Evolutionary conservation across 2,888 invertebrate species (phyloP), one percentile per base, ranked within the genome.

Genomic region (Metalampra italica): DNA sequence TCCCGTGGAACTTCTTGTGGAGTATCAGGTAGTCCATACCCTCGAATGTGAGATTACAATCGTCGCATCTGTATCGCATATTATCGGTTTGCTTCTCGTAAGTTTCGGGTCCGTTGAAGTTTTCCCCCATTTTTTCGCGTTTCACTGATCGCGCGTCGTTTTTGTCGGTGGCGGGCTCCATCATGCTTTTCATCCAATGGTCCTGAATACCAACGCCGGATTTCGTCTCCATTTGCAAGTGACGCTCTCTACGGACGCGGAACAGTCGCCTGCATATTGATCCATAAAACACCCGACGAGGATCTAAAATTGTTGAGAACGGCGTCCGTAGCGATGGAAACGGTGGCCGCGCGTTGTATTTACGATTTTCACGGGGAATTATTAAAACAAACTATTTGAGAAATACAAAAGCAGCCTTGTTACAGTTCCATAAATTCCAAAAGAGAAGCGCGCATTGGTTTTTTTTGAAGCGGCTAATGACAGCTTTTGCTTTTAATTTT

Each of bases 361-460:
- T 84, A 74, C 71, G 71, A 71, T 32, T 45, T 79, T 9, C 75
- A 58, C 69, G 69, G 70, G 68, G 66, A 68, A 68, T 76, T 77
- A 81, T 84, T 81, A 73, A 71, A 73, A 75, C 67, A 71, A 72
- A 74, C 75, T 71, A 69, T 52, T 57, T 59, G 75, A 73, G 78
- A 79, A 85, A 83, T 74, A 88, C 87, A 87, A 89, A 85, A 88
- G 84, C 71, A 89, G 87, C 88, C 89, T 89, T 89, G 89, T 88
- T 87, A 84, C 88, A 70, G 80, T 78, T 82, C 82, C 84, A 88
- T 89, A 89, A 89, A 89, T 88, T 86, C 88, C 89, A 89, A 86
- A 87, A 88, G 88, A 87, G 89, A 88, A 88, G 87, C 85, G 83
- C 86, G 87, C 82, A 78, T 79, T 83, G 71, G 64, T 83, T 87